A percentile compares a stretch with the other conserved stretches of the same genome.
Conservation (phyloP, 1,140 invertebrate species). For the Drosophila biarmipes region DNA sequence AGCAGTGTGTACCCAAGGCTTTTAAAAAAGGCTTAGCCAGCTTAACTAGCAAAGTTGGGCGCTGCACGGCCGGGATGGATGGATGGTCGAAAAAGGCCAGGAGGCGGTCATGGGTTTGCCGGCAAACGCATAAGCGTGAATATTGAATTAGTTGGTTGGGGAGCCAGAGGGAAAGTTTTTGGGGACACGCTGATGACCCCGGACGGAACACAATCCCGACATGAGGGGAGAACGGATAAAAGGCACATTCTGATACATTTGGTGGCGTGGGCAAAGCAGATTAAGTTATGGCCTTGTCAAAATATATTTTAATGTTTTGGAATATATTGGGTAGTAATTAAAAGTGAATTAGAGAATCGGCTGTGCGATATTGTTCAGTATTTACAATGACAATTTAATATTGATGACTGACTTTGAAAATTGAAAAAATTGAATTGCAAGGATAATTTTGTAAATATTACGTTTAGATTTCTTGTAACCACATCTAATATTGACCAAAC, state of each 20-base stretch:
- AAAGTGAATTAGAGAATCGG: constrained; percentile 15
- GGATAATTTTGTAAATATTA: too few relatives aligned
- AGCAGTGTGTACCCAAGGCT: constrained; percentile 80
- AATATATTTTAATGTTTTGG: neutral
- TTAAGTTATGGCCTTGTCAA: constrained; percentile 14
- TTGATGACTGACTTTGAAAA: neutral
- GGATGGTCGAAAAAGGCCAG: constrained; percentile 2
- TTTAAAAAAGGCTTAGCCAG: constrained; percentile 82
- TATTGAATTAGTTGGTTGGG: constrained; percentile 66
- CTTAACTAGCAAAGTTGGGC: constrained; percentile 78
- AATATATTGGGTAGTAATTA: constrained; percentile 9
- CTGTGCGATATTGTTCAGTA: neutral
- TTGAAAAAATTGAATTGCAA: neutral
- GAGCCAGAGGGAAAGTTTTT: constrained; percentile 29
- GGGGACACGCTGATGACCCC: constrained; percentile 35
- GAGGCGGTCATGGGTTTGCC: constrained; percentile 11
- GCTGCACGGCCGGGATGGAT: constrained; percentile 7
- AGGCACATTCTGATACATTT: constrained; percentile 12
- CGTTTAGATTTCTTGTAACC: too few relatives aligned
- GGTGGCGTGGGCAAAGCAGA: constrained; percentile 15
- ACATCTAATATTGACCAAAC: too few relatives aligned
- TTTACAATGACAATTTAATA: neutral
- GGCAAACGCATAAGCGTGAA: constrained; percentile 70
- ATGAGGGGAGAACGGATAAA: constrained; percentile 3
- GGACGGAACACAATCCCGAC: constrained; percentile 28